Conservation (phyloP, 1,140 invertebrate genomes). For the Polyergus mexicanus region DNA sequence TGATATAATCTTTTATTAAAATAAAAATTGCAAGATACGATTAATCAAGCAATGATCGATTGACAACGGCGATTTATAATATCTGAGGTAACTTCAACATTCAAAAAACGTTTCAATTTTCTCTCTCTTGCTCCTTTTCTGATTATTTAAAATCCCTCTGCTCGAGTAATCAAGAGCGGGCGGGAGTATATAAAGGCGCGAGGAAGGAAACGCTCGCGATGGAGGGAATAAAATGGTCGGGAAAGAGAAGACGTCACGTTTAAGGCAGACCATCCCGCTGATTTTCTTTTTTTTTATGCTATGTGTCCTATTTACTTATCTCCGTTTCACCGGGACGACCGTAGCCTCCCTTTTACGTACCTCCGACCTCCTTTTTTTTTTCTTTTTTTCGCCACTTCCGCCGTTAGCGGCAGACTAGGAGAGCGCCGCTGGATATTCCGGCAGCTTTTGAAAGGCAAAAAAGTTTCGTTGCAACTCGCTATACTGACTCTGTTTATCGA, state of each 20-base stretch:
- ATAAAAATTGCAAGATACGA: neutral
- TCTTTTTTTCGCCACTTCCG: neutral
- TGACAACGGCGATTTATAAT: neutral
- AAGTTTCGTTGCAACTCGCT: neutral
- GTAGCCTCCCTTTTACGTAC: constrained; percentile 36
- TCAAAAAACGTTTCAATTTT: constrained; percentile 28
- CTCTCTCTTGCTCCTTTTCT: constrained; percentile 1
- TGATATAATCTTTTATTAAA: constrained; percentile 5
- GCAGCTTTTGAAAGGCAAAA: constrained; percentile 40
- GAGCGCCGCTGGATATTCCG: constrained; percentile 15
- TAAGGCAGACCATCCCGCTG: constrained; percentile 31
- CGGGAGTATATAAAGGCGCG: constrained; percentile 1
- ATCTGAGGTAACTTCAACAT: constrained; percentile 8
- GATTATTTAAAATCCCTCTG: constrained; percentile 33
- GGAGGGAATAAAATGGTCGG: constrained; percentile 14
- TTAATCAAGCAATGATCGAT: neutral
- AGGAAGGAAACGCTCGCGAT: constrained; percentile 9
- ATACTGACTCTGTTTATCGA: constrained; percentile 21
- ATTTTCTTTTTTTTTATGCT: constrained; percentile 6
- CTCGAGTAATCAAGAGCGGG: too few relatives aligned
- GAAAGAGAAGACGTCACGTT: neutral
- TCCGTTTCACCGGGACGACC: constrained; percentile 25
- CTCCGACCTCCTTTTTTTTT: constrained; percentile 1
- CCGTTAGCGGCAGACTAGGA: constrained; percentile 20
- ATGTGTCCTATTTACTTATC: constrained; percentile 62